Conservation (phyloP, 1,140 invertebrate genomes). For the Drosophila ohnishii region DNA sequence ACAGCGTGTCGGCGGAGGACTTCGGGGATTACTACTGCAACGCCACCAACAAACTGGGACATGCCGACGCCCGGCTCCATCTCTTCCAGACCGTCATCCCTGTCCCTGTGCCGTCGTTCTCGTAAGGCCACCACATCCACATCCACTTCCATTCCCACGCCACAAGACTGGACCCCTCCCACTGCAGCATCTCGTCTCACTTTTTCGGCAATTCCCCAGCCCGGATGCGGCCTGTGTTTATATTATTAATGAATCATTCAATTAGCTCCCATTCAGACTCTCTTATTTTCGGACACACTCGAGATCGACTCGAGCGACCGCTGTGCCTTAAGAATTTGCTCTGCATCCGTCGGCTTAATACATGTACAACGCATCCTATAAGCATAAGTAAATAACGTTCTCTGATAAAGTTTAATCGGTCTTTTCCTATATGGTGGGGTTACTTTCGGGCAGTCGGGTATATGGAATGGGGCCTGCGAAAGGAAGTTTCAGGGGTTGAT, state of each 20-base stretch:
- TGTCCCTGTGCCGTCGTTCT: constrained; percentile 66
- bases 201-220: constrained; percentile 68
- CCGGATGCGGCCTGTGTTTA: constrained; percentile 61
- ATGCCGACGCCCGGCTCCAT: constrained; percentile 86
- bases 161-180: constrained; percentile 65
- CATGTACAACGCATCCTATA: constrained; percentile 46
- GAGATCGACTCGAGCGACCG: constrained; percentile 33
- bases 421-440: constrained; percentile 29
- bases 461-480: neutral
- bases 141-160: constrained; percentile 32
- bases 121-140: constrained; percentile 26
- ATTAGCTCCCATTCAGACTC: constrained; percentile 70
- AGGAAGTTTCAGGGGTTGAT: neutral
- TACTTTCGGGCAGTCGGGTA: neutral
- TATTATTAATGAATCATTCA: constrained; percentile 80
- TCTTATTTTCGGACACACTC: constrained; percentile 60
- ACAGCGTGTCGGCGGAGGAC: constrained; percentile 90
- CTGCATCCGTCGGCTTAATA: constrained; percentile 36
- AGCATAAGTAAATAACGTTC: constrained; percentile 48
- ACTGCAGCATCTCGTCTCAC: constrained; percentile 32
- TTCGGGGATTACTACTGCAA: constrained; percentile 90
- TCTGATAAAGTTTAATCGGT: constrained; percentile 42
- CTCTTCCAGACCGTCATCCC: constrained; percentile 85
- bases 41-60: constrained; percentile 90
- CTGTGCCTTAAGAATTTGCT: constrained; percentile 69